A percentile compares a stretch with the other conserved stretches of the same genome.
phyloP scores from a whole-genome alignment of 2,113 vertebrate species.

The Pampusana beccarii region DNA sequence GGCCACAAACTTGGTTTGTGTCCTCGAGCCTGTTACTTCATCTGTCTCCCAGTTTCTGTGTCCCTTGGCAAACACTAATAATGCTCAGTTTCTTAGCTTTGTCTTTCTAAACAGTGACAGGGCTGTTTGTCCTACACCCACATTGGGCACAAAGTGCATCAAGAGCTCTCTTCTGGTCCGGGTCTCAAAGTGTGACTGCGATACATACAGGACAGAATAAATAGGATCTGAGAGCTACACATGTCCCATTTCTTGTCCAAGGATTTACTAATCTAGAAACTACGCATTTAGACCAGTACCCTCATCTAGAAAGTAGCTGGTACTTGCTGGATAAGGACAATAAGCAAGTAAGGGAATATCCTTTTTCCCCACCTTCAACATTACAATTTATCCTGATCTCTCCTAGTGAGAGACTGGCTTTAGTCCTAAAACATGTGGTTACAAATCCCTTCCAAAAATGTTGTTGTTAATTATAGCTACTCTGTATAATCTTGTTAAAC shows the following conservation, averaged over 20 bases:
- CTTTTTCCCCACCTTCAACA: neutral
- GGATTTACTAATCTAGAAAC: neutral
- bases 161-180: neutral
- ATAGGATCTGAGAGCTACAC: neutral
- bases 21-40: neutral
- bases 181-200: neutral
- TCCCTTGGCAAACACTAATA: neutral
- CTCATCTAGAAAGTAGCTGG: neutral
- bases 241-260: neutral
- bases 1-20: neutral
- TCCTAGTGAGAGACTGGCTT: neutral
- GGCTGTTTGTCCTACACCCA: neutral
- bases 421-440: constrained; percentile 33
- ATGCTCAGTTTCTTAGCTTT: neutral
- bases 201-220: neutral
- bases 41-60: neutral
- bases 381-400: neutral
- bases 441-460: constrained; percentile 30
- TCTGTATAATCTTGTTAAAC: constrained; percentile 55
- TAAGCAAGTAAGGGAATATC: neutral
- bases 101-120: neutral
- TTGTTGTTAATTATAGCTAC: constrained; percentile 43
- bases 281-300: neutral
- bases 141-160: rapidly evolving
- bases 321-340: neutral